Conservation (phyloP, 1,140 invertebrate genomes). For the Bombus waltoni region DNA sequence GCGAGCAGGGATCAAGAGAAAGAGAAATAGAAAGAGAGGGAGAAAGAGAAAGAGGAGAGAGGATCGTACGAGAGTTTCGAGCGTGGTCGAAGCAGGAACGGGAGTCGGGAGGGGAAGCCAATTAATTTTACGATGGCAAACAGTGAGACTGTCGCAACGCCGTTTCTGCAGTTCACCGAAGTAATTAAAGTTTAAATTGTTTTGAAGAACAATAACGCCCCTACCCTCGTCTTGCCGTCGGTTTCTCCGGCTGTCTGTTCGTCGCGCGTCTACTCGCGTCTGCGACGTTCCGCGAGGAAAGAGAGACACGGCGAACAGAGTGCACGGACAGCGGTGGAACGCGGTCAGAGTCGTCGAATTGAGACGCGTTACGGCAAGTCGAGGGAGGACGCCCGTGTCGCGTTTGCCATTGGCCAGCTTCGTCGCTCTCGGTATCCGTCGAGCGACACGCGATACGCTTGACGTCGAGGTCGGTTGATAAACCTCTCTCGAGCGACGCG, state of each 20-base stretch:
- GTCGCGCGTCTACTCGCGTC: constrained; percentile 36
- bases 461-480: constrained; percentile 5
- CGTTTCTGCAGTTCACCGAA: constrained; percentile 76
- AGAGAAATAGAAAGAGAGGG: constrained; percentile 1
- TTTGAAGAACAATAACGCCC: constrained; percentile 76
- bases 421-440: constrained; percentile 19
- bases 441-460: constrained; percentile 9
- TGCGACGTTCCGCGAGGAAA: constrained; percentile 2
- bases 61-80: constrained; percentile 51
- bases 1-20: not conserved
- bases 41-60: constrained; percentile 18
- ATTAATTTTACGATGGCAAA: constrained; percentile 77
- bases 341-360: constrained; percentile 45
- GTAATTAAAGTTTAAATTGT: constrained; percentile 78
- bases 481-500: not conserved
- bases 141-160: constrained; percentile 76
- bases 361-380: constrained; percentile 50
- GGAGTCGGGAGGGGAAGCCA: constrained; percentile 66
- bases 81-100: constrained; percentile 57
- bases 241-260: constrained; percentile 38
- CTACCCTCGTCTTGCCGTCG: constrained; percentile 22
- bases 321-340: not conserved
- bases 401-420: not conserved
- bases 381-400: constrained; percentile 32
- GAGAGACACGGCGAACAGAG: not conserved